These are phyloP conservation scores for Neoaliturus tenellus DNA, from an alignment of 2,888 invertebrate species.

Conservation along the genomic window DNA sequence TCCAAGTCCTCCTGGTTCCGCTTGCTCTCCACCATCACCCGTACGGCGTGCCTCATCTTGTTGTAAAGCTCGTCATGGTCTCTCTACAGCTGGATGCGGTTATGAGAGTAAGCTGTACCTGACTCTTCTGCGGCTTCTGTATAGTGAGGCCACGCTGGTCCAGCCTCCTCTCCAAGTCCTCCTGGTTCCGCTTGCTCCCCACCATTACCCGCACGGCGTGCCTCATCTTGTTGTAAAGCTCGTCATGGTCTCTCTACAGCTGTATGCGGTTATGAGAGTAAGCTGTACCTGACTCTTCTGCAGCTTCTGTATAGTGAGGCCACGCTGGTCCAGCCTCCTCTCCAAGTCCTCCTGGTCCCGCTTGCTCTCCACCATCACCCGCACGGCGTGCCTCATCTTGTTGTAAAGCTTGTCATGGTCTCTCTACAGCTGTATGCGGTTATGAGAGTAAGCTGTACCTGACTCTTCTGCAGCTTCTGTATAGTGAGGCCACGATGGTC, in stretches of 20 bases:
- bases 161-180: slow-evolving; percentile 1
- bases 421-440: slow-evolving; percentile 45
- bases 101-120: too few species aligned
- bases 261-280: too few species aligned
- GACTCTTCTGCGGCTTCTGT: slow-evolving; percentile 10
- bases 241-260: slow-evolving; percentile 51
- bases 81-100: slow-evolving; percentile 45
- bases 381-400: slow-evolving; percentile 34
- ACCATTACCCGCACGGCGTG: slow-evolving; percentile 32
- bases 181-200: slow-evolving; percentile 31
- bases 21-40: slow-evolving; percentile 46
- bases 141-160: slow-evolving; percentile 3
- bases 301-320: slow-evolving; percentile 3
- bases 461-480: slow-evolving; percentile 14
- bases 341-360: slow-evolving; percentile 9
- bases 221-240: slow-evolving; percentile 43
- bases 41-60: slow-evolving; percentile 32
- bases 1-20: slow-evolving; percentile 12
- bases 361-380: slow-evolving; percentile 46
- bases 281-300: slow-evolving; percentile 33
- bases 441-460: too few species aligned
- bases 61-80: slow-evolving; percentile 50
- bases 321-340: background rate
- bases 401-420: slow-evolving; percentile 49
- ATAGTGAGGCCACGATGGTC: slow-evolving; percentile 1